These are phyloP conservation scores for Anthrax anthrax DNA, from an alignment of 2,888 invertebrate species.

Conservation along the genomic window DNA sequence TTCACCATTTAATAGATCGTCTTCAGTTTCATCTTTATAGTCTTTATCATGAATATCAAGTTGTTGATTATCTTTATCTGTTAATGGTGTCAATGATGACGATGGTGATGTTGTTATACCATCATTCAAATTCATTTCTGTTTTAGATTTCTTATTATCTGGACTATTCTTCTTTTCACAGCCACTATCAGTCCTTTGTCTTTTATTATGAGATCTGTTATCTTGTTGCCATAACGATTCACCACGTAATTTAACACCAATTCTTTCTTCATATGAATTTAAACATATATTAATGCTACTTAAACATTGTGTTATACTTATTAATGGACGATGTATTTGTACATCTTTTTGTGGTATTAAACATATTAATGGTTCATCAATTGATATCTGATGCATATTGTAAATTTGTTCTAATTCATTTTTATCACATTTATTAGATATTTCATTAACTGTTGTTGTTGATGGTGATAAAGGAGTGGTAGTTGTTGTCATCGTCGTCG, in stretches of 20 bases:
- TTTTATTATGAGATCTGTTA: conserved; percentile 18
- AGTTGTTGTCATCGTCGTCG: neutral
- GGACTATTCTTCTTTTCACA: conserved; percentile 39
- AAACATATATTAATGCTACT: conserved; percentile 67
- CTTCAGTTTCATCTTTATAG: neutral
- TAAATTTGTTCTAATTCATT: neutral
- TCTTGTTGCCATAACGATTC: conserved; percentile 30
- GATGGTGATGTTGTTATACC: neutral
- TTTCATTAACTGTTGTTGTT: neutral
- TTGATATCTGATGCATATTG: neutral
- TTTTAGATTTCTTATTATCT: conserved; percentile 34
- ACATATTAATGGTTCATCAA: conserved; percentile 24
- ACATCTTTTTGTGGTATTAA: conserved; percentile 43
- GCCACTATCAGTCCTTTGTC: conserved; percentile 45
- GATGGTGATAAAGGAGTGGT: neutral
- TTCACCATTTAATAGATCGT: neutral
- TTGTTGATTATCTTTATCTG: conserved; percentile 2
- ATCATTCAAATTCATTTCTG: neutral
- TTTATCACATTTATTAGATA: neutral
- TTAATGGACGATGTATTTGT: conserved; percentile 52
- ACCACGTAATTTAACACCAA: conserved; percentile 42
- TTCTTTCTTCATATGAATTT: conserved; percentile 57
- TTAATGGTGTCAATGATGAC: neutral
- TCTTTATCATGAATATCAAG: neutral
- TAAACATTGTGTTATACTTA: conserved; percentile 60